Conservation (phyloP, 2,888 invertebrate species). For the Ectobius pallidus region DNA sequence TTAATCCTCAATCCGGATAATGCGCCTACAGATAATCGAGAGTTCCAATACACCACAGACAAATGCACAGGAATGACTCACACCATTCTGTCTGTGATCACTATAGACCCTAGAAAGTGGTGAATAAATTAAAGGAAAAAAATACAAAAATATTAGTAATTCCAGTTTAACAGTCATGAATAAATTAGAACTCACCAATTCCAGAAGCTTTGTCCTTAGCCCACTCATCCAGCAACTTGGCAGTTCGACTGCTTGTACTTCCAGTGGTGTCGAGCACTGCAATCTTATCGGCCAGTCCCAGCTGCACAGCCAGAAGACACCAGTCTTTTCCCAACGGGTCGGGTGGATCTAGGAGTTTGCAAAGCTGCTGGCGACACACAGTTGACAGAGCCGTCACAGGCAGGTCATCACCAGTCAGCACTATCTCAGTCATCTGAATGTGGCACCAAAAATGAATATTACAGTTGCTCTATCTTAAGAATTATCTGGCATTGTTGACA, state of each 20-base stretch:
- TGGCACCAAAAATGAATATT: too few relatives aligned
- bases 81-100: too few relatives aligned
- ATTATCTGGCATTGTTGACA: too few relatives aligned
- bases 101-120: too few relatives aligned
- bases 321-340: constrained; percentile 76
- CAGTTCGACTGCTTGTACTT: constrained; percentile 47
- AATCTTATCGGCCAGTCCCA: constrained; percentile 66
- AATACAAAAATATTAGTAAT: too few relatives aligned
- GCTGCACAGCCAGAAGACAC: constrained; percentile 73
- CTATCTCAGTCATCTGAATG: constrained; percentile 42
- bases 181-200: constrained; percentile 50
- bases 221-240: constrained; percentile 58
- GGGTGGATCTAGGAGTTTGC: constrained; percentile 73
- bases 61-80: too few relatives aligned
- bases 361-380: constrained; percentile 65
- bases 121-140: too few relatives aligned
- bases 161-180: too few relatives aligned
- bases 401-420: constrained; percentile 61
- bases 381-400: constrained; percentile 65
- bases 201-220: constrained; percentile 22
- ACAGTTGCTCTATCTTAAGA: too few relatives aligned
- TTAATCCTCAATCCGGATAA: too few relatives aligned
- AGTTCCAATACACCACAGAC: too few relatives aligned
- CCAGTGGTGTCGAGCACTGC: constrained; percentile 55
- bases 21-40: too few relatives aligned